phyloP scores from a whole-genome alignment of 2,797 vertebrate species.

The Limosa lapponica region DNA sequence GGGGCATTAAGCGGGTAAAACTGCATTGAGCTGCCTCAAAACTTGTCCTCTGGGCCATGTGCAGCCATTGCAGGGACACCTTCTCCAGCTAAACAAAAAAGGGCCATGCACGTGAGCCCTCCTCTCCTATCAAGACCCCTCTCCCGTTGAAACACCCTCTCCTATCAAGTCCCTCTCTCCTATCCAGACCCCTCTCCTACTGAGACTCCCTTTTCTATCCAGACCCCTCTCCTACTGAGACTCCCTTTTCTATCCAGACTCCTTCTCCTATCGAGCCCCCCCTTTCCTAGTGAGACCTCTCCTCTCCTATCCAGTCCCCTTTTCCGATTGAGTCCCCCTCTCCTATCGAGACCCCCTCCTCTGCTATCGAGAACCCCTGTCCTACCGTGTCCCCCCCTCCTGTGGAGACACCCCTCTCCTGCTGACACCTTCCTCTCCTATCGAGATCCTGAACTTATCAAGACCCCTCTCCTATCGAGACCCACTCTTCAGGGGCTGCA shows the following conservation, averaged over 20 bases:
- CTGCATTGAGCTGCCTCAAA: not conserved
- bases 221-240: not conserved
- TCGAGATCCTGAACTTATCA: not conserved
- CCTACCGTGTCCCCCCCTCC: not conserved
- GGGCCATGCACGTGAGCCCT: too few relatives aligned
- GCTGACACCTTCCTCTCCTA: not conserved
- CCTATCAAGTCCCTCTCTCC: not conserved
- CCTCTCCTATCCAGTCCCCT: not conserved
- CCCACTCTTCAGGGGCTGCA: not conserved
- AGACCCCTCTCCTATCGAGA: not conserved
- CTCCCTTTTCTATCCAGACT: not conserved
- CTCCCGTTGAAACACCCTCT: too few relatives aligned
- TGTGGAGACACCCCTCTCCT: not conserved
- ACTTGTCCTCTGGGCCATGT: fast-evolving
- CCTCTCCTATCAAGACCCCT: not conserved
- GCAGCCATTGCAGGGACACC: fast-evolving
- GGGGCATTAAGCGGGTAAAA: not conserved
- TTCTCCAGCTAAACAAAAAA: not conserved
- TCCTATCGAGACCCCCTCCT: not conserved
- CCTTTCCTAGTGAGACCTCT: not conserved
- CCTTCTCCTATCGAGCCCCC: not conserved
- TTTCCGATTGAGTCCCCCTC: too few relatives aligned
- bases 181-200: not conserved
- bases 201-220: not conserved
- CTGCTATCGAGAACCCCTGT: not conserved